Base-by-base conservation (phyloP, 1,140 invertebrate genomes). In the Nebria ingens region DNA sequence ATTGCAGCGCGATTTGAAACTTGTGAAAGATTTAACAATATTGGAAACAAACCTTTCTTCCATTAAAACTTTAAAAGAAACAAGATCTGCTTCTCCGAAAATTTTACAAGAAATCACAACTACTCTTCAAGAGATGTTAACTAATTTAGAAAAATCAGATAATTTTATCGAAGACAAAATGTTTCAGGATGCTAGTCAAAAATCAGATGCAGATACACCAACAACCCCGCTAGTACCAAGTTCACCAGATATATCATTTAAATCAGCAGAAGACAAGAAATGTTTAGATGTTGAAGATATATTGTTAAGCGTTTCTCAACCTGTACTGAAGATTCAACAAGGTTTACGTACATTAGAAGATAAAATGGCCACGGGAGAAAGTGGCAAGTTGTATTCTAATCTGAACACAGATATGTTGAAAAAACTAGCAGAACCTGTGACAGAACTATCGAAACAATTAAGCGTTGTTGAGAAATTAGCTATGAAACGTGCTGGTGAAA, bases 41-140 rank as follows among this genome's bases (percentile, higher is more conserved):
- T 51, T 68, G 11, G 68, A 71, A 58, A 68, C 68, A 58, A 78
- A 81, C 61, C 51, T 76, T 38, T 69, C 74, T 56, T 65, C 69
- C 1, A 68, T 71, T 1, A 70, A 75, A 59, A 68, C 68, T 56
- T 67, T 58, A 40, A 70, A 67, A 62, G 74, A 60, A 45, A 11
- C 40, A 9, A 53, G 77, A 73, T 62, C 65, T 69, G 62, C 75
- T 69, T 60, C 66, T 4, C 66, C 65, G 0, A 70, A 70, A 63
- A 65, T 70, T 12, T 65, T 65, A 15, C 66, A 69, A 56, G 72
- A 77, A 62, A 76, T 79, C 62, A 71, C 75, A 22, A 71, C 68
- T 17, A 74, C 76, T 9, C 69, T 78, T 25, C 75, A 78, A 63
- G 75, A 76, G 63, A 67, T 78, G 49, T 73, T 74, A 68, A 65